Evolutionary conservation across 2,797 vertebrate genomes (phyloP).

Genomic region (Ciconia nigra): DNA sequence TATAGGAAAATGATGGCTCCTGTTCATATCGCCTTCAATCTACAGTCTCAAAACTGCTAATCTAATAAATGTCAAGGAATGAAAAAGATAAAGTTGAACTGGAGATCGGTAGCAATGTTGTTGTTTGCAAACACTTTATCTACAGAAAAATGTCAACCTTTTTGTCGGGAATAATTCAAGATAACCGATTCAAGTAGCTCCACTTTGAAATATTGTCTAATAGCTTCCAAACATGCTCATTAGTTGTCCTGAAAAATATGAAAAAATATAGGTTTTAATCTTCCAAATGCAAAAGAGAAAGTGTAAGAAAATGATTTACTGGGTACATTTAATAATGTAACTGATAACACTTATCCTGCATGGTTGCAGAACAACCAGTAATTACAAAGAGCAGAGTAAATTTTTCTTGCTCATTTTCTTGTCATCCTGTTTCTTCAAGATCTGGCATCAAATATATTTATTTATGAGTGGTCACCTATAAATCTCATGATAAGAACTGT

Average conservation of each 20-base stretch:
- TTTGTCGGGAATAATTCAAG: neutral
- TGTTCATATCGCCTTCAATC: neutral
- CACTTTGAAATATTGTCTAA: neutral
- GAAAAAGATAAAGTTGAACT: neutral
- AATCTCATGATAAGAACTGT: neutral
- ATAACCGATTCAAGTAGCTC: neutral
- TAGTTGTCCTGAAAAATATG: neutral
- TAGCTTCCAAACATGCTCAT: neutral
- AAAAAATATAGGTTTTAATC: neutral
- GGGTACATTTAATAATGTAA: neutral
- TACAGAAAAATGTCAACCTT: neutral
- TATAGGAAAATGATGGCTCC: neutral
- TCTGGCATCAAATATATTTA: neutral
- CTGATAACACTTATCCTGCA: neutral
- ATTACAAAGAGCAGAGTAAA: neutral
- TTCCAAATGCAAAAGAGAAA: neutral
- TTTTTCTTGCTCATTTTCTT: neutral
- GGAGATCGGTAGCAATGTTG: neutral
- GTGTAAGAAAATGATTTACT: neutral
- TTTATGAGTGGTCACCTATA: neutral
- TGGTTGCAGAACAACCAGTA: neutral
- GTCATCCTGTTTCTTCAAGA: neutral
- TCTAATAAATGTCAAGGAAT: neutral
- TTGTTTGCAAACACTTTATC: neutral
- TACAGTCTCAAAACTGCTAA: neutral